phyloP scores from a whole-genome alignment of 2,797 vertebrate species.

The Falco columbarius region DNA sequence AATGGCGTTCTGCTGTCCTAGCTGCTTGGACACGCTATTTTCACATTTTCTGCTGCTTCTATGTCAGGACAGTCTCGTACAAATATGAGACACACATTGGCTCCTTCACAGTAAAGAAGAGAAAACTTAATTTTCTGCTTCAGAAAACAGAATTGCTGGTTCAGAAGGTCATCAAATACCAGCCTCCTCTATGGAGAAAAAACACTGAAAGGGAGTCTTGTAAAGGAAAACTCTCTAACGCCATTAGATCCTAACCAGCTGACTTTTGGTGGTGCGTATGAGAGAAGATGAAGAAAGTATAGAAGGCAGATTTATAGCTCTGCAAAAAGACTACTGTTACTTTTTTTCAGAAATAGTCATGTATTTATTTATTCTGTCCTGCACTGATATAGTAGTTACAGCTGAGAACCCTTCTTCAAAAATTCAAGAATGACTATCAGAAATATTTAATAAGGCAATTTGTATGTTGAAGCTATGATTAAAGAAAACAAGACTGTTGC shows the following conservation, averaged over 20 bases:
- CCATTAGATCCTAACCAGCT: neutral
- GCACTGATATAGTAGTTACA: neutral
- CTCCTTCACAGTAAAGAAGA: neutral
- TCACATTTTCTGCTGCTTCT: neutral
- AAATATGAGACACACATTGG: neutral
- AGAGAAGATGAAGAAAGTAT: neutral
- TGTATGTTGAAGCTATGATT: neutral
- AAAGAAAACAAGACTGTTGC: neutral
- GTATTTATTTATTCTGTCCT: neutral
- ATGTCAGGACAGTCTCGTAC: neutral
- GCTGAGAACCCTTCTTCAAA: neutral
- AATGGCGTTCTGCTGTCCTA: neutral
- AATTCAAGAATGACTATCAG: neutral
- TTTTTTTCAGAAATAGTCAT: neutral
- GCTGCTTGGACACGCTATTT: neutral
- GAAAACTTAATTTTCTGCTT: slow-evolving; percentile 66
- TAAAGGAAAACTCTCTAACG: neutral
- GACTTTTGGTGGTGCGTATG: neutral
- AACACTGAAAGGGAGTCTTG: neutral
- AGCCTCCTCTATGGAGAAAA: neutral
- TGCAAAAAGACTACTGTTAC: neutral
- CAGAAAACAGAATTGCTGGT: slow-evolving; percentile 45
- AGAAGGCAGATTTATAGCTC: neutral
- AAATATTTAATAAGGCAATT: neutral
- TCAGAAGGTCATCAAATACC: slow-evolving; percentile 36